Conservation (phyloP, 2,797 vertebrate species). For the Liasis olivaceus region DNA sequence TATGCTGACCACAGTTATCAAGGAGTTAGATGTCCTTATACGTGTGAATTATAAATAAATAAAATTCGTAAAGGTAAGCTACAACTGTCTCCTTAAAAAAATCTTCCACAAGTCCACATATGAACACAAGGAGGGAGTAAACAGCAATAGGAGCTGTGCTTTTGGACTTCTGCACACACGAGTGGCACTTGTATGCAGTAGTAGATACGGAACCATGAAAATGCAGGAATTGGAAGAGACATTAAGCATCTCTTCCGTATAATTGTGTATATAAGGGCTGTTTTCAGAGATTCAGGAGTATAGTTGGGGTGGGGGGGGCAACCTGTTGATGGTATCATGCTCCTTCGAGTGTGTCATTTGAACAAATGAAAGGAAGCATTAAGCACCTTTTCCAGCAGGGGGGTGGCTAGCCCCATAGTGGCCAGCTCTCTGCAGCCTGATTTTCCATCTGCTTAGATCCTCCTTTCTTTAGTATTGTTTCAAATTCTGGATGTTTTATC, state of each 20-base stretch:
- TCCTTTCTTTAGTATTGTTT: too few species aligned
- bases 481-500: too few species aligned
- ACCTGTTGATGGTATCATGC: not conserved
- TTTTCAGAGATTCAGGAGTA: not conserved
- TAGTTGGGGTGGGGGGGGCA: not conserved
- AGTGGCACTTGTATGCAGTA: not conserved
- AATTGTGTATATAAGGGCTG: not conserved
- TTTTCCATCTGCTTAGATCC: too few species aligned
- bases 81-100: not conserved
- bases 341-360: not conserved
- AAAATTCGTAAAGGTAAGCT: not conserved
- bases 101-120: not conserved
- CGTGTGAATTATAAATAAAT: not conserved
- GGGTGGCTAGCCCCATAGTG: too few species aligned
- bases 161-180: not conserved
- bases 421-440: too few species aligned
- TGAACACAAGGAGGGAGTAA: not conserved
- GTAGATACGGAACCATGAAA: not conserved
- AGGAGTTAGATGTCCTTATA: not conserved
- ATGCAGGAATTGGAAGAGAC: not conserved
- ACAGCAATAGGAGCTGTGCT: not conserved
- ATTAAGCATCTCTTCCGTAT: not conserved
- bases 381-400: not conserved
- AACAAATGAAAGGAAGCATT: not conserved
- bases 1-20: not conserved